Evolutionary conservation across 1,140 invertebrate species (phyloP).

Genomic region (Trichoplusia ni): DNA sequence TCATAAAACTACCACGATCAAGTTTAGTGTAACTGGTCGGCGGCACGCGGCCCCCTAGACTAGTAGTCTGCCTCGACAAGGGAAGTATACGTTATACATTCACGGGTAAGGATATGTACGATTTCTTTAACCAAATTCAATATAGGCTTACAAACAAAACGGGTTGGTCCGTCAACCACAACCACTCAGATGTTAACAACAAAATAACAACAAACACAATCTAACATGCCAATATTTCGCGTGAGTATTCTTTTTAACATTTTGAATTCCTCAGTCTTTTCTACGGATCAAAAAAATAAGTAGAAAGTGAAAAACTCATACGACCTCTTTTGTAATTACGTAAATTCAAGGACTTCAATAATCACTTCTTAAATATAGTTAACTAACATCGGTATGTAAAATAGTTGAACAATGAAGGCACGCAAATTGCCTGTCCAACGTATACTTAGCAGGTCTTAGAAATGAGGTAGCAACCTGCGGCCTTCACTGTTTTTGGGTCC

Average conservation of each 20-base stretch:
- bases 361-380: constrained; percentile 66
- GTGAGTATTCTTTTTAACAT: constrained; percentile 74
- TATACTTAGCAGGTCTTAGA: constrained; percentile 36
- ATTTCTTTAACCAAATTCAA: constrained; percentile 62
- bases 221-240: constrained; percentile 59
- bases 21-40: constrained; percentile 47
- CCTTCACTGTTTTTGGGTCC: constrained; percentile 51
- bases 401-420: constrained; percentile 63
- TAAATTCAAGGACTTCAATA: constrained; percentile 70
- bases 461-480: constrained; percentile 45
- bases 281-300: constrained; percentile 70
- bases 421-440: constrained; percentile 47
- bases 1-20: constrained; percentile 59
- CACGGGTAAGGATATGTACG: constrained; percentile 78
- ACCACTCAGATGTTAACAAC: constrained; percentile 61
- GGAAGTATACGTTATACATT: constrained; percentile 63
- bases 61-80: constrained; percentile 54
- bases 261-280: constrained; percentile 77
- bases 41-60: constrained; percentile 46
- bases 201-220: constrained; percentile 56
- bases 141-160: constrained; percentile 50
- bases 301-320: constrained; percentile 59
- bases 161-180: constrained; percentile 73
- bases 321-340: constrained; percentile 58
- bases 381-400: constrained; percentile 79